Percentiles rank a stretch among this genome's conserved stretches.
phyloP scores from a whole-genome alignment of 2,797 vertebrate species.

The Enteromius mattozi region DNA sequence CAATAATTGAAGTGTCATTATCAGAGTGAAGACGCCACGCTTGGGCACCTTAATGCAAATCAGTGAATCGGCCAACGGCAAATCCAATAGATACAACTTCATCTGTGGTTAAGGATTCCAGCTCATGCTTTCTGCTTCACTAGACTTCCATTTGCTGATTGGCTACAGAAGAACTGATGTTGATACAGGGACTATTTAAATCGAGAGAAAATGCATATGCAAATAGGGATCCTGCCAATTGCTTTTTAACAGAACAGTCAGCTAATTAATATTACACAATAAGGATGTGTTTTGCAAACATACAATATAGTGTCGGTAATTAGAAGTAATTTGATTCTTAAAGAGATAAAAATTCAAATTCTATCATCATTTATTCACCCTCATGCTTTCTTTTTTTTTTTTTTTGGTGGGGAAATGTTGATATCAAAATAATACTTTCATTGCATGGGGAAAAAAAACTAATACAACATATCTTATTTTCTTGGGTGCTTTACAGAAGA shows the following conservation, averaged over 20 bases:
- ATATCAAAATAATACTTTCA: background rate
- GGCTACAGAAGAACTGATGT: slow-evolving; percentile 26
- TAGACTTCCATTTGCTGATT: slow-evolving; percentile 28
- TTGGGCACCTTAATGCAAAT: slow-evolving; percentile 46
- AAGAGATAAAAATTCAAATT: background rate
- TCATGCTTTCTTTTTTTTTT: background rate
- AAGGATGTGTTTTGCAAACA: slow-evolving; percentile 39
- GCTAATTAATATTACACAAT: slow-evolving; percentile 67
- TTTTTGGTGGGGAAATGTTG: background rate
- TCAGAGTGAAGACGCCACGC: slow-evolving; percentile 25
- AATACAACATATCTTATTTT: background rate
- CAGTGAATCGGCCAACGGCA: slow-evolving; percentile 40
- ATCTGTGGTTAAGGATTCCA: slow-evolving; percentile 21
- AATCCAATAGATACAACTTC: slow-evolving; percentile 42
- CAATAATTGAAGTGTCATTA: slow-evolving; percentile 70
- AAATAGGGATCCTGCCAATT: slow-evolving; percentile 60
- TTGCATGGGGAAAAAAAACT: background rate
- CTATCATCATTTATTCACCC: background rate
- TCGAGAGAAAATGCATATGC: slow-evolving; percentile 65
- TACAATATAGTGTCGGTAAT: background rate
- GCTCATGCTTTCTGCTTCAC: slow-evolving; percentile 24
- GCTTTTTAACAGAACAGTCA: slow-evolving; percentile 69
- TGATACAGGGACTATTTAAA: slow-evolving; percentile 51
- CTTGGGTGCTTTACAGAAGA: background rate
- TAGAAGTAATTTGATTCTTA: slow-evolving; percentile 22